Evolutionary conservation across 2,888 invertebrate genomes (phyloP).

Genomic region (Cantharis lateralis): DNA sequence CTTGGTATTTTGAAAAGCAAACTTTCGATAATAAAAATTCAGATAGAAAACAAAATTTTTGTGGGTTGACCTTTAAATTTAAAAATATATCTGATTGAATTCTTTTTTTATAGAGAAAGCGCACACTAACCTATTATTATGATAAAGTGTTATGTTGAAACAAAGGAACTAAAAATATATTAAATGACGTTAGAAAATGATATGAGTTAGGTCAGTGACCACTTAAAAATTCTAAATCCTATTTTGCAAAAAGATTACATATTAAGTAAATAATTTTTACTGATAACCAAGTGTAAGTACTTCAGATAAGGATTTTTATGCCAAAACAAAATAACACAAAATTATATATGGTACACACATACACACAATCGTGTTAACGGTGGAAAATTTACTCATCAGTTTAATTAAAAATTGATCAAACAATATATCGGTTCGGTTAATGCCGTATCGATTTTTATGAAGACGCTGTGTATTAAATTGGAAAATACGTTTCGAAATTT

Average conservation of each 20-base stretch:
- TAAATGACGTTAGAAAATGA: conserved; percentile 20
- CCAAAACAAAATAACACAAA: background rate
- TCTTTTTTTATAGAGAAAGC: conserved; percentile 14
- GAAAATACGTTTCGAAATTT: background rate
- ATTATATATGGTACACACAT: background rate
- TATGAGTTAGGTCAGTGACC: conserved; percentile 30
- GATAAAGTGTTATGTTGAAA: conserved; percentile 18
- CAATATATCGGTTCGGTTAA: background rate
- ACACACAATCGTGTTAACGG: background rate
- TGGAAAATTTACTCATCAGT: background rate
- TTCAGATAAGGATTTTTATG: background rate
- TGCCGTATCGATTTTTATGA: background rate
- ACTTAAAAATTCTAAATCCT: conserved; percentile 10
- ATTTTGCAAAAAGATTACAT: conserved; percentile 5
- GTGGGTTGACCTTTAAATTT: background rate
- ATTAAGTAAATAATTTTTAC: conserved; percentile 1
- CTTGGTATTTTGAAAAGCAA: background rate
- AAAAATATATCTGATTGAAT: conserved; percentile 1
- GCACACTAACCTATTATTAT: conserved; percentile 33
- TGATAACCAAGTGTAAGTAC: conserved; percentile 1
- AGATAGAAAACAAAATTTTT: background rate
- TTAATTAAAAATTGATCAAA: conserved; percentile 19
- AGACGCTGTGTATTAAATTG: background rate
- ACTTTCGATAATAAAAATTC: background rate
- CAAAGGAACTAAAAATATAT: conserved; percentile 27